Evolutionary conservation across 2,797 vertebrate species (phyloP), one percentile per base, ranked within the genome.

Genomic region (Gephyroberyx darwinii): DNA sequence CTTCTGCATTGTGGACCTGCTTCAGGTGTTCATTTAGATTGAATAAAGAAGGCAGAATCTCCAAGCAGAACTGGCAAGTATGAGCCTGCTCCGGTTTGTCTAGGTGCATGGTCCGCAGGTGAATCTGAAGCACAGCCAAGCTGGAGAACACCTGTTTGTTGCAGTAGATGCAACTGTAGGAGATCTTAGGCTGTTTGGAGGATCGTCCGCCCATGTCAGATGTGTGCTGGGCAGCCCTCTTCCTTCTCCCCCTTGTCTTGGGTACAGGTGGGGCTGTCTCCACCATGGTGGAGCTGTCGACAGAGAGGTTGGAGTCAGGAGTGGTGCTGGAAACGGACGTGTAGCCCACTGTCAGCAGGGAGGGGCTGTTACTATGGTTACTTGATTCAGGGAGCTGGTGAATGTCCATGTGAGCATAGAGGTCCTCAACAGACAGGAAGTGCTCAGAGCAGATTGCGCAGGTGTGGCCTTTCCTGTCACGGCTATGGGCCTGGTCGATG

Each of bases 241-340:
- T 99, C 88, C 97, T 95, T 81, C 94, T 84, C 56, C 96, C 96
- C 20, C 97, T 94, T 43, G 95, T 93, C 93, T 98, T 99, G 73
- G 96, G 93, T 73, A 96, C 92, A 3, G 95, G 95, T 0, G 96
- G 95, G 19, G 96, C 95, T 0, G 94, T 91, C 87, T 99, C 98
- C 74, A 96, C 95, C 96, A 98, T 96, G 5, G 96, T 97, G 1
- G 97, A 98, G 85, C 98, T 99, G 86, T 99, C 98, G 22, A 98
- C 97, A 0, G 98, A 99, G 77, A 99, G 96, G 87, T 99, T 99
- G 0, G 98, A 99, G 90, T 99, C 98, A 0, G 98, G 98, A 47
- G 98, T 99, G 61, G 98, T 99, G 91, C 98, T 99, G 2, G 98
- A 99, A 81, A 99, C 97, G 0, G 98, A 99, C 48, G 98, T 98